Evolutionary conservation across 2,113 vertebrate genomes (phyloP).

Genomic region (Arizona elegans): DNA sequence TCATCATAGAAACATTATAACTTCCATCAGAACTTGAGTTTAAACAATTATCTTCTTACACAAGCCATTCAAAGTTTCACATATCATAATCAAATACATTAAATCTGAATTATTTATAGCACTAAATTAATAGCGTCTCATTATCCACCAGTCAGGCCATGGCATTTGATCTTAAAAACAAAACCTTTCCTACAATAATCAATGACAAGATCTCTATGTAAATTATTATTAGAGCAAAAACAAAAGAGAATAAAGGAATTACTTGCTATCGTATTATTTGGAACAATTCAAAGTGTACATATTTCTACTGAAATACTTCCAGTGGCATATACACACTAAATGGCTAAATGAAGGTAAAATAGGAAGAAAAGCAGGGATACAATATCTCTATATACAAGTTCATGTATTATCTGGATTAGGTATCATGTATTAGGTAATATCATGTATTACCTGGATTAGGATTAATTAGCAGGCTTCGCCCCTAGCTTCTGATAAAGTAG

Average conservation of each 20-base stretch:
- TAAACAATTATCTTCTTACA: not conserved
- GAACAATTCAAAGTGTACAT: not conserved
- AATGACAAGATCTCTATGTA: not conserved
- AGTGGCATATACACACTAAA: not conserved
- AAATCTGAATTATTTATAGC: not conserved
- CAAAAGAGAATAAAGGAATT: not conserved
- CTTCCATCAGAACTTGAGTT: not conserved
- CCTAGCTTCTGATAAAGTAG: not conserved
- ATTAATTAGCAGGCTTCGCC: not conserved
- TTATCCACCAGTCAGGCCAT: not conserved
- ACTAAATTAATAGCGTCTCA: not conserved
- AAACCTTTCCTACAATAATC: not conserved
- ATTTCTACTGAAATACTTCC: not conserved
- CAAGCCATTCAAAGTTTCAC: not conserved
- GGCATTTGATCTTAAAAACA: not conserved
- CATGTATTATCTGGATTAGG: not conserved
- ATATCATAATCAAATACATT: not conserved
- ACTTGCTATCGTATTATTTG: not conserved
- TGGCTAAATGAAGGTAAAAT: not conserved
- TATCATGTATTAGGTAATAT: too few species aligned
- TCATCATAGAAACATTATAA: not conserved
- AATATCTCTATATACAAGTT: not conserved
- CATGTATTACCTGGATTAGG: not conserved
- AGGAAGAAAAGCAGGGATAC: not conserved
- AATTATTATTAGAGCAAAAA: not conserved